phyloP scores from a whole-genome alignment of 2,888 invertebrate species.

The Perizoma affinitatum region DNA sequence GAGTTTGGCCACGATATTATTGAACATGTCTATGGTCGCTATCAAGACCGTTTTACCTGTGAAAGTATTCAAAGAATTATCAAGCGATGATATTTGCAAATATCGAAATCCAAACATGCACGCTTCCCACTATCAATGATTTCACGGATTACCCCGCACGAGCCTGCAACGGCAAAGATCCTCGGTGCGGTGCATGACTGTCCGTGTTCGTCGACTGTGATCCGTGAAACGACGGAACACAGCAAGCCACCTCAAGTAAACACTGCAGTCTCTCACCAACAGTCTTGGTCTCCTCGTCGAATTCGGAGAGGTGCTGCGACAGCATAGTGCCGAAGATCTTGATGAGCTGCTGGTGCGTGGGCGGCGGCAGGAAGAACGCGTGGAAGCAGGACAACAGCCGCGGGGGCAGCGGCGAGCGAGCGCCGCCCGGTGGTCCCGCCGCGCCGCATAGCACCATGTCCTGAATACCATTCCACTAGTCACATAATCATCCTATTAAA shows the following conservation, averaged over 20 bases:
- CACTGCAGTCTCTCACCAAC: constrained; percentile 71
- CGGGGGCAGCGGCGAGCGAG: constrained; percentile 90
- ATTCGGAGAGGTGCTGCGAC: constrained; percentile 89
- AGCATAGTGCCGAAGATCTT: constrained; percentile 94
- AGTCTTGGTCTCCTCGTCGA: constrained; percentile 91
- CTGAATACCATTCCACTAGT: constrained; percentile 55
- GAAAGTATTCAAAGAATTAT: too few relatives aligned
- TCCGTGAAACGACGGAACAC: too few relatives aligned
- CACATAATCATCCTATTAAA: too few relatives aligned
- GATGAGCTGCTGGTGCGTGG: constrained; percentile 89
- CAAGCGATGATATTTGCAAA: too few relatives aligned
- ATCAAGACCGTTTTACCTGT: constrained; percentile 86
- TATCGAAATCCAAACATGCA: too few relatives aligned
- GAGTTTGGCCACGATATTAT: constrained; percentile 88
- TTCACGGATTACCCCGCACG: too few relatives aligned
- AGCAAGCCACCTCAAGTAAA: not conserved
- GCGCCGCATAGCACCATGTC: constrained; percentile 91
- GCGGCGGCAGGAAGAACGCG: constrained; percentile 86
- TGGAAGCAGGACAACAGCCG: constrained; percentile 92
- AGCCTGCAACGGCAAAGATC: too few relatives aligned
- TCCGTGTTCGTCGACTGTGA: too few relatives aligned
- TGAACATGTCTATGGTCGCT: constrained; percentile 91
- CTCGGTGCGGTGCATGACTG: too few relatives aligned
- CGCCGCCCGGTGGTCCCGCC: constrained; percentile 95
- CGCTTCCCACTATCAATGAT: too few relatives aligned